These are phyloP conservation scores for Platysternon megacephalum DNA, from an alignment of 2,113 vertebrate genomes.

Conservation along the genomic window DNA sequence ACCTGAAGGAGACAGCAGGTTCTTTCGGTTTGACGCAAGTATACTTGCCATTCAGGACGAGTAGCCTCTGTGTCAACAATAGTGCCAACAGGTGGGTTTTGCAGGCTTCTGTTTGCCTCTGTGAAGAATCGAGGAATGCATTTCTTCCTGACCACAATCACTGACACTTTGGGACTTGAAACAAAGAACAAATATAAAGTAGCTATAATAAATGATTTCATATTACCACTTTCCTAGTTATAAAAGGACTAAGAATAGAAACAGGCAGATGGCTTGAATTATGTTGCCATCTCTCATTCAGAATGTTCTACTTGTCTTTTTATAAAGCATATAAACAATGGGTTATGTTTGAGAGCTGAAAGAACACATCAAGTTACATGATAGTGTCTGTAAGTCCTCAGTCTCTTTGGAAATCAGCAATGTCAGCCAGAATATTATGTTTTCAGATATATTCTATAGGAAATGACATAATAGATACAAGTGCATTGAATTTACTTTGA, in stretches of 20 bases:
- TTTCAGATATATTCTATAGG: neutral
- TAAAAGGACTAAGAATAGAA: neutral
- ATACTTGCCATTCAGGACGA: conserved; percentile 57
- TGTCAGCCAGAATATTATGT: neutral
- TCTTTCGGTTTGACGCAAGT: accelerated
- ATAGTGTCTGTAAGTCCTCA: neutral
- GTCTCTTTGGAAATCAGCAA: neutral
- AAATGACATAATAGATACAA: neutral
- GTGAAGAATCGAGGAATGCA: conserved; percentile 42
- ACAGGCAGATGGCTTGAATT: accelerated
- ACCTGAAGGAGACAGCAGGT: neutral
- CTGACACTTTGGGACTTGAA: conserved; percentile 42
- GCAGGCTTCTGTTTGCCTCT: neutral
- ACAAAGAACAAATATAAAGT: neutral
- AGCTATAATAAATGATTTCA: neutral
- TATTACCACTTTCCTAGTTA: neutral
- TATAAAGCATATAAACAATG: neutral
- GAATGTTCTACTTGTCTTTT: neutral
- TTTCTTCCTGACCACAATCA: conserved; percentile 64
- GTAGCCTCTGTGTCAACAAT: conserved; percentile 71
- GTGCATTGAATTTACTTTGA: neutral
- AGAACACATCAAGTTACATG: accelerated
- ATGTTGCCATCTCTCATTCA: neutral
- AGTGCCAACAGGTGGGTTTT: conserved; percentile 74
- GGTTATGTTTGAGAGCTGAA: neutral